Evolutionary conservation across 53 echinoderm and acorn worm genomes (phyloP).

Genomic region (Patiria pectinifera): DNA sequence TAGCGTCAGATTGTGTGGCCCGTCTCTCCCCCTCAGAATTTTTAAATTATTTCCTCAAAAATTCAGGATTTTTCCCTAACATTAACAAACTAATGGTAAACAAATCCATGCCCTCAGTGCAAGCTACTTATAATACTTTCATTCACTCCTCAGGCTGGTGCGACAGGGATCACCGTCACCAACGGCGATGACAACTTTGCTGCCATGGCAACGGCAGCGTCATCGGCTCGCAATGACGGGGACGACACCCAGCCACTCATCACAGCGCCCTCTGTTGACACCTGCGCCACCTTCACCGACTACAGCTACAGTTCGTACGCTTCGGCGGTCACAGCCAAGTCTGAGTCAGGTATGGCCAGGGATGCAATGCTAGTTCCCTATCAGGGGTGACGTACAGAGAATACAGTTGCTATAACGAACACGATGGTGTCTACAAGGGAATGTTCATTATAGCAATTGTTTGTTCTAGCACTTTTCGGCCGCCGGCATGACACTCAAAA

Average conservation of each 20-base stretch:
- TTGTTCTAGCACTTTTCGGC: no score
- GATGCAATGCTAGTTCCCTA: neutral
- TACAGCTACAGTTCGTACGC: conserved; percentile 69
- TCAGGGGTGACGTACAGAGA: no score
- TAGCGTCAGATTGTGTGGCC: no score
- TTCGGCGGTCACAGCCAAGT: conserved; percentile 68
- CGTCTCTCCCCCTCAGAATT: no score
- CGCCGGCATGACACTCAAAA: no score
- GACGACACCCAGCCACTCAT: conserved; percentile 76
- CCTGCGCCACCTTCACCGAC: conserved; percentile 63
- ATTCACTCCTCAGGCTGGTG: conserved; percentile 66
- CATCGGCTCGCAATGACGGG: neutral
- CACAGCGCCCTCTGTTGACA: conserved; percentile 69
- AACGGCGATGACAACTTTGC: conserved; percentile 62
- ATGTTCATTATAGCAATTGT: no score
- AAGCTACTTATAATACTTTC: neutral
- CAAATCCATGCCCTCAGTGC: no score
- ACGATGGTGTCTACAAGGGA: no score
- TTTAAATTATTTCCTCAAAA: no score
- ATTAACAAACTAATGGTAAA: no score
- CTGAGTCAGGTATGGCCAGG: conserved; percentile 68
- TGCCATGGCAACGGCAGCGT: conserved; percentile 65
- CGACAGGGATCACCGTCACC: conserved; percentile 74
- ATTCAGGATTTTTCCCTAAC: no score
- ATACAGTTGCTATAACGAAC: no score